Evolutionary conservation across 2,113 vertebrate genomes (phyloP).

Genomic region (Parotia lawesii): DNA sequence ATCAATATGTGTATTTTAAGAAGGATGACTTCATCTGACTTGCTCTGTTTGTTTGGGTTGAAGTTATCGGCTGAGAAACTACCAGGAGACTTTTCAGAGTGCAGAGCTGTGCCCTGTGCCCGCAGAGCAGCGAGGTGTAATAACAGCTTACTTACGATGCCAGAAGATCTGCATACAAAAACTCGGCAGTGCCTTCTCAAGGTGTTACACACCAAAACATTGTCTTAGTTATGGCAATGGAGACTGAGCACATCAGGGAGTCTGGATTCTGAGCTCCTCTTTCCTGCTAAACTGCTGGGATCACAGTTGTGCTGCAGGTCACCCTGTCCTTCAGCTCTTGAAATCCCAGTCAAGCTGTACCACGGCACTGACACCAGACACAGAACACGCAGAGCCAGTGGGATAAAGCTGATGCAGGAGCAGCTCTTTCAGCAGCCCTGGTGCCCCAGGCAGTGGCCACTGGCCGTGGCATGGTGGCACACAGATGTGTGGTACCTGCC

Average conservation of each 20-base stretch:
- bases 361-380: not conserved
- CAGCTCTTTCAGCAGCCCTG: not conserved
- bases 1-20: not conserved
- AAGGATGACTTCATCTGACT: not conserved
- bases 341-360: not conserved
- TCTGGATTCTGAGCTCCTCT: not conserved
- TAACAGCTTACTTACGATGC: not conserved
- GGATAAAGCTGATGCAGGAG: not conserved
- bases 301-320: not conserved
- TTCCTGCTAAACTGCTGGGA: not conserved
- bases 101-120: not conserved
- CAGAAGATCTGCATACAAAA: not conserved
- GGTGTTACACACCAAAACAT: not conserved
- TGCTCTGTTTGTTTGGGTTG: not conserved
- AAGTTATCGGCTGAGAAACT: not conserved
- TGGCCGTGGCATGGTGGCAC: not conserved
- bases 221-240: accelerated
- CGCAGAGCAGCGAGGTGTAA: not conserved
- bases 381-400: accelerated
- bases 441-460: not conserved
- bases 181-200: not conserved
- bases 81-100: not conserved
- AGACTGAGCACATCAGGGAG: not conserved
- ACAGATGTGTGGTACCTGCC: not conserved
- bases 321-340: not conserved